Evolutionary conservation across 1,140 invertebrate genomes (phyloP).

Genomic region (Drosophila carrolli): DNA sequence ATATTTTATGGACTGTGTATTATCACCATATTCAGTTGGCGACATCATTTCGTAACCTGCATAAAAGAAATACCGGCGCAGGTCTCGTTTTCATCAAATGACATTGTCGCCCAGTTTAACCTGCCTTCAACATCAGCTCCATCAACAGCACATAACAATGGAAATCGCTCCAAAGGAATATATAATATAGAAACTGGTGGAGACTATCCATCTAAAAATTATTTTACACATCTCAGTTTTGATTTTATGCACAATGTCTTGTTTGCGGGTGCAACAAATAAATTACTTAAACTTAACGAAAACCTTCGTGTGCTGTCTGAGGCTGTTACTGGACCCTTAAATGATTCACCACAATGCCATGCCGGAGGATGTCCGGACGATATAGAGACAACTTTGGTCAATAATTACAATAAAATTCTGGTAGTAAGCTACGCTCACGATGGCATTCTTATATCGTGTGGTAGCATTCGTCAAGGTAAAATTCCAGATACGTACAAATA

Average conservation of each 20-base stretch:
- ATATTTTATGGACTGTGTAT: slow-evolving; percentile 23
- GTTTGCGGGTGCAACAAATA: slow-evolving; percentile 93
- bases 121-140: slow-evolving; percentile 42
- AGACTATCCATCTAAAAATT: slow-evolving; percentile 59
- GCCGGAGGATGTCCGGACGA: slow-evolving; percentile 91
- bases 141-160: slow-evolving; percentile 26
- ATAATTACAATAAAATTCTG: slow-evolving; percentile 97
- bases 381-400: slow-evolving; percentile 88
- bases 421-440: slow-evolving; percentile 91
- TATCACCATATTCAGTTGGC: slow-evolving; percentile 16
- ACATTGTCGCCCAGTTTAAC: slow-evolving; percentile 76
- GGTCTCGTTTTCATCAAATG: slow-evolving; percentile 49
- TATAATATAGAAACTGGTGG: slow-evolving; percentile 1
- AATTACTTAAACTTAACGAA: slow-evolving; percentile 91
- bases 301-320: slow-evolving; percentile 90
- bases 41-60: slow-evolving; percentile 7
- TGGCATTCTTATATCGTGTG: slow-evolving; percentile 93
- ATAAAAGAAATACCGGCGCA: slow-evolving; percentile 5
- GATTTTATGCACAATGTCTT: slow-evolving; percentile 88
- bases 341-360: slow-evolving; percentile 95
- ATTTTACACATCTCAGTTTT: slow-evolving; percentile 86
- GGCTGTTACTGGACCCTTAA: slow-evolving; percentile 89
- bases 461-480: slow-evolving; percentile 91
- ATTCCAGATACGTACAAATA: too few species aligned
- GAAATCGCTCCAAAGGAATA: slow-evolving; percentile 34